Base-by-base conservation (phyloP, 2,888 invertebrate species). In the Sinohyriopsis cumingii region DNA sequence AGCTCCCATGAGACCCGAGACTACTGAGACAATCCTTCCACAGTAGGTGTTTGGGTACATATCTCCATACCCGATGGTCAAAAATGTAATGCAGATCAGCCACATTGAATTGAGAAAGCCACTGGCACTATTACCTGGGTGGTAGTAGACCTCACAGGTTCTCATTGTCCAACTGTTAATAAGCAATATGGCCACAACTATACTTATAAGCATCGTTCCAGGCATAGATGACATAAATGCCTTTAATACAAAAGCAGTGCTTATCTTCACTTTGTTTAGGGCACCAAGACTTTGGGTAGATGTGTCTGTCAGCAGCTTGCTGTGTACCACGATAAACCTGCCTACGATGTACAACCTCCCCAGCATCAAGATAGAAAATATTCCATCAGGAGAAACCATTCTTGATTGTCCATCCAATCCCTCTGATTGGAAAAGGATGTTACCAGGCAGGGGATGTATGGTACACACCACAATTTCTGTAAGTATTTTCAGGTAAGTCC, bases 51-150 rank as follows among this genome's bases (percentile, higher is more conserved):
- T 80, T 4, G 86, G 86, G 19, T 77, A 78, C 4, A 84, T 76
- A 71, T 86, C 86, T 0, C 86, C 86, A 65, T 86, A 86, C 12
- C 86, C 86, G 6, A 86, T 81, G 0, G 86, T 86, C 7, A 86
- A 72, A 65, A 86, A 86, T 9, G 86, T 84, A 53, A 86, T 84
- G n/a, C 85, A 81, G 3, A 82, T 81, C 60, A 86, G 71, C 86
- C 86, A 86, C 82, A 86, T 81, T 9, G 82, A 80, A 53, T 82
- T 83, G 25, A 76, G 68, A 57, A 80, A 79, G 60, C 75, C 72
- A 19, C 77, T 78, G 66, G 80, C 76, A 3, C 78, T 77, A 18
- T 75, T 69, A 15, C 77, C 78, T 5, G 80, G 79, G 15, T 82
- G 76, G 65, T 80, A 82, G 72, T 83, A 86, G 3, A 79, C 76